Percentiles rank a stretch among this genome's conserved stretches.
phyloP scores from a whole-genome alignment of 1,140 invertebrate genomes.

The Anadara kagoshimensis region DNA sequence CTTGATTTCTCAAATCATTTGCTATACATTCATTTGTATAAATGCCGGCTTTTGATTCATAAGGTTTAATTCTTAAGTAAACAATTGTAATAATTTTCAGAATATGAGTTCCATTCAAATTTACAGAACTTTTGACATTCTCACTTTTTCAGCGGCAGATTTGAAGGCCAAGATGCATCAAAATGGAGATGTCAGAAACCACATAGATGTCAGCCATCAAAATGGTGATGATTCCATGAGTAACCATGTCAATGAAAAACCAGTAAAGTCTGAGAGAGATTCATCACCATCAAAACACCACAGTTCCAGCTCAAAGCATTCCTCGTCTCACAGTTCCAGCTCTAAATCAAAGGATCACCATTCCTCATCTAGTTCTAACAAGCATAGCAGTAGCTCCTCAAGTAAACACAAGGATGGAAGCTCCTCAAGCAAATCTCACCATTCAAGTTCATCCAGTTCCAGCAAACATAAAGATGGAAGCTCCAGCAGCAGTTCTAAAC shows the following conservation, averaged over 20 bases:
- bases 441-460: constrained; percentile 74
- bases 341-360: constrained; percentile 44
- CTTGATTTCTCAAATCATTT: no score
- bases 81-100: not conserved
- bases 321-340: constrained; percentile 26
- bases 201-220: constrained; percentile 21
- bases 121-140: not conserved
- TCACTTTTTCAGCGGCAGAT: constrained; percentile 18
- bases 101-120: not conserved
- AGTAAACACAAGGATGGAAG: constrained; percentile 60
- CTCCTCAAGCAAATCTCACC: constrained; percentile 74
- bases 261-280: constrained; percentile 11
- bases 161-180: constrained; percentile 29
- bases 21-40: no score
- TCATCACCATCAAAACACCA: constrained; percentile 23
- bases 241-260: constrained; percentile 22
- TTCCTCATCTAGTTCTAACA: constrained; percentile 38
- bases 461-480: constrained; percentile 58
- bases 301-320: constrained; percentile 37
- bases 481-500: constrained; percentile 33
- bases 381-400: constrained; percentile 39
- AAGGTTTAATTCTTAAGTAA: no score
- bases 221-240: not conserved
- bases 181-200: constrained; percentile 39
- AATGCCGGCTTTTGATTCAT: no score